Conservation (phyloP, 2,113 vertebrate genomes). For the Anseranas semipalmata region DNA sequence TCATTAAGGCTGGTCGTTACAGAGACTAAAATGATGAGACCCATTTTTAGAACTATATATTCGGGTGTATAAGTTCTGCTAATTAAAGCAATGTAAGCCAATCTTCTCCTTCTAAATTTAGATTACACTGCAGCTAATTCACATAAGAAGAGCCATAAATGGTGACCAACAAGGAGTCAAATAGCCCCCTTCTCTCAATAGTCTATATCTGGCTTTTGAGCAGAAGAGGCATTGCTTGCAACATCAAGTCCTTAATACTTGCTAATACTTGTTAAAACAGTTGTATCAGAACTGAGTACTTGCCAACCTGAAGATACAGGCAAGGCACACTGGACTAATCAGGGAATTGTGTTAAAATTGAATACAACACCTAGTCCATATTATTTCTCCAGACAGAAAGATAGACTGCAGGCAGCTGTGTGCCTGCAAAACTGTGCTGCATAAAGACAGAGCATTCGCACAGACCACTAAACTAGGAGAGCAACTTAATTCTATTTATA, state of each 20-base stretch:
- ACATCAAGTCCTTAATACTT: not conserved
- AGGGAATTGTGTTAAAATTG: not conserved
- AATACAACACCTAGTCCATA: not conserved
- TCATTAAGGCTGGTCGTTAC: not conserved
- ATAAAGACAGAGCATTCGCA: not conserved
- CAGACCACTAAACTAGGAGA: not conserved
- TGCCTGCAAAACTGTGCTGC: not conserved
- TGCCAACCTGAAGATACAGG: not conserved
- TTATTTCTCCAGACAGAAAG: not conserved
- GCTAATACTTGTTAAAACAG: not conserved
- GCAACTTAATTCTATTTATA: not conserved
- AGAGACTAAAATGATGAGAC: not conserved
- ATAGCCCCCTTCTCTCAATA: not conserved
- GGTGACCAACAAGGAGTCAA: not conserved
- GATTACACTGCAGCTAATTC: not conserved
- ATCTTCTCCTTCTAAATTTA: not conserved
- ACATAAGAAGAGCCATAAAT: not conserved
- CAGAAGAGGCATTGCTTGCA: not conserved
- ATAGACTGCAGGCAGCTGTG: not conserved
- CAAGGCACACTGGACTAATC: not conserved
- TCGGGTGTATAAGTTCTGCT: not conserved
- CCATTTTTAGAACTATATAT: not conserved
- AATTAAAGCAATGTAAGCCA: not conserved
- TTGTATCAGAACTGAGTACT: not conserved
- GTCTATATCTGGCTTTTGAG: not conserved